Percentiles rank a stretch among this genome's conserved stretches.
phyloP scores from a whole-genome alignment of 2,113 vertebrate species.

The Lutjanus erythropterus region DNA sequence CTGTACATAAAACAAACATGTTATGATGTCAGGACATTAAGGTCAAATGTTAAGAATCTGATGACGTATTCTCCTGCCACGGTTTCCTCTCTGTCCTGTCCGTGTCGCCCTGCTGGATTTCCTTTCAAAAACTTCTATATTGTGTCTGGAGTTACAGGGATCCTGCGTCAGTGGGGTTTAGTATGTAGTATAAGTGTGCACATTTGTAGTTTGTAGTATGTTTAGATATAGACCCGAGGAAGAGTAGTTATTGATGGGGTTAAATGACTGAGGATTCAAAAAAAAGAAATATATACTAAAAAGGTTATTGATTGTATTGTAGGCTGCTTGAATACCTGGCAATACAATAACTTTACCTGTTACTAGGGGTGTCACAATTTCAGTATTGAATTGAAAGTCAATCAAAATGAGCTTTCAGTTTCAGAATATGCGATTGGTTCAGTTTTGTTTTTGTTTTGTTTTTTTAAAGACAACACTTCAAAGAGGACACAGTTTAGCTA shows the following conservation, averaged over 20 bases:
- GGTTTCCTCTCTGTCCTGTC: slow-evolving; percentile 46
- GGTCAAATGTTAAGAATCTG: slow-evolving; percentile 48
- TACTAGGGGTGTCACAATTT: no score
- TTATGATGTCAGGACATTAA: slow-evolving; percentile 17
- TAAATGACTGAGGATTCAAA: background rate
- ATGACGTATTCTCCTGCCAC: slow-evolving; percentile 19
- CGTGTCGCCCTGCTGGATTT: slow-evolving; percentile 27
- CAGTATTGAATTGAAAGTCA: no score
- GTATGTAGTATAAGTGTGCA: background rate
- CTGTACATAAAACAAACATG: slow-evolving; percentile 20
- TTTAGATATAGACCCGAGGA: slow-evolving; percentile 6
- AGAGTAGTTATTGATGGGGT: background rate
- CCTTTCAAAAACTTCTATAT: slow-evolving; percentile 35
- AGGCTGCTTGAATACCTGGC: background rate
- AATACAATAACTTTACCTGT: background rate
- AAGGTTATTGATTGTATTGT: background rate
- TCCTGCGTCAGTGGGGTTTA: background rate
- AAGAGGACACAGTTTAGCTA: no score
- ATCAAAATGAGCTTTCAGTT: no score
- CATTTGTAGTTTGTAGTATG: background rate
- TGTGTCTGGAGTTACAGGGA: background rate
- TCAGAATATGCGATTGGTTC: no score
- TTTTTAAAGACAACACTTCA: no score
- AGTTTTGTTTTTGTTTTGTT: no score
- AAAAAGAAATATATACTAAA: background rate